phyloP scores from a whole-genome alignment of 1,140 invertebrate species.

The Rhagoletis zephyria region DNA sequence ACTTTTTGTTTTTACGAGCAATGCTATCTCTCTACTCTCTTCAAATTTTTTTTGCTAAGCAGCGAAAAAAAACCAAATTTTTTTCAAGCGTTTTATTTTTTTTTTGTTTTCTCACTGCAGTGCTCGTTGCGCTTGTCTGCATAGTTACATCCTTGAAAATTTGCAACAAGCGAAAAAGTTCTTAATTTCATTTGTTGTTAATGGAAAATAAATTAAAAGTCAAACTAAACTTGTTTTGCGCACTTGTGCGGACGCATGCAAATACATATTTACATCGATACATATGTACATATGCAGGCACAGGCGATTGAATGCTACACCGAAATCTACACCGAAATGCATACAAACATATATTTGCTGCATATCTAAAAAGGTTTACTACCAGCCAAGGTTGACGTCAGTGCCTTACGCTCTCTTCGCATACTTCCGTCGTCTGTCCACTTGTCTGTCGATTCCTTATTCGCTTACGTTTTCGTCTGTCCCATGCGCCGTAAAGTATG shows the following conservation, averaged over 20 bases:
- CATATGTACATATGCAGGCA: no score
- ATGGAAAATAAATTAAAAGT: constrained; percentile 52
- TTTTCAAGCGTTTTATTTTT: background rate
- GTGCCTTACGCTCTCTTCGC: background rate
- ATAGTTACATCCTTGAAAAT: constrained; percentile 31
- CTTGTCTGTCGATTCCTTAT: background rate
- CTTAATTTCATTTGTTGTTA: constrained; percentile 52
- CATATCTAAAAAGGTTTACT: background rate
- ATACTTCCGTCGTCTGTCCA: background rate
- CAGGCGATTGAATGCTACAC: no score
- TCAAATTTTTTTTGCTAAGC: background rate
- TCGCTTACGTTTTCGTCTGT: background rate
- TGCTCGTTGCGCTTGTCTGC: constrained; percentile 22
- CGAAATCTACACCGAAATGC: no score
- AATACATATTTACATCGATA: no score
- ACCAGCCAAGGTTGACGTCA: no score
- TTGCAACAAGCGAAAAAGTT: constrained; percentile 44
- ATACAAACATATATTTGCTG: background rate
- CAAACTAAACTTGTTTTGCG: constrained; percentile 24
- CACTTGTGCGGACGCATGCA: constrained; percentile 9
- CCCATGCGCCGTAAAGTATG: background rate
- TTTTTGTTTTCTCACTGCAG: background rate
- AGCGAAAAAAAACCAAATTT: background rate
- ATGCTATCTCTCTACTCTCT: background rate
- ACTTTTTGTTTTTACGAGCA: background rate